Evolutionary conservation across 2,797 vertebrate species (phyloP), one percentile per base, ranked within the genome.

Genomic region (Toxotes lorentzi): DNA sequence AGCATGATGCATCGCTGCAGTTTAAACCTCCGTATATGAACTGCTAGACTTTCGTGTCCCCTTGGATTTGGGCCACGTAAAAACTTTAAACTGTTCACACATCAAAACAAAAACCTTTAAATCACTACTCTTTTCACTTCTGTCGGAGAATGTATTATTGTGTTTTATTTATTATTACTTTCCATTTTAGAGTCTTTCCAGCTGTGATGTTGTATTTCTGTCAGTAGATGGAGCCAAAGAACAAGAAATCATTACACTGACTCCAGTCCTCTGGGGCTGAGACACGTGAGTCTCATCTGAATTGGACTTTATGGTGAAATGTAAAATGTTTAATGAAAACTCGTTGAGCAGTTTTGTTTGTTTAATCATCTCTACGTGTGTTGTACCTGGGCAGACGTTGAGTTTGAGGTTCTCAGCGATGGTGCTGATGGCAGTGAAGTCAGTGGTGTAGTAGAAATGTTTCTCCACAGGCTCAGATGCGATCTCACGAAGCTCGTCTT

Each of bases 321-420:
- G 4, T 30, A 4, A 30, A 30, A 30, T 30, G 27, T 30, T 30
- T 30, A 30, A 30, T 30, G 27, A 3, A 30, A 30, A 30, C 27
- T 4, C 4, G 27, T 30, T 30, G 27, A 30, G 27, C 27, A n/a
- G n/a, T n/a, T n/a, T n/a, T n/a, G n/a, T n/a, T n/a, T n/a, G n/a
- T n/a, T n/a, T n/a, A n/a, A n/a, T n/a, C n/a, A n/a, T n/a, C n/a
- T n/a, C n/a, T n/a, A n/a, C n/a, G n/a, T 30, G 27, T 30, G 27
- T 30, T 30, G n/a, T 94, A 99, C 98, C 98, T 69, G 97, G 96
- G 67, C 98, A 99, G 78, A 99, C 95, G 73, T 98, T 98, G 82
- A 98, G 94, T 83, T 96, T 97, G 82, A 99, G 96, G 91, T 97
- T 97, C 85, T 98, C 97, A 38, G 97, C 96, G 0, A 99, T 97